Evolutionary conservation across 1,140 invertebrate species (phyloP), one percentile per base, ranked within the genome.

Genomic region (Oryctes rhinoceros): DNA sequence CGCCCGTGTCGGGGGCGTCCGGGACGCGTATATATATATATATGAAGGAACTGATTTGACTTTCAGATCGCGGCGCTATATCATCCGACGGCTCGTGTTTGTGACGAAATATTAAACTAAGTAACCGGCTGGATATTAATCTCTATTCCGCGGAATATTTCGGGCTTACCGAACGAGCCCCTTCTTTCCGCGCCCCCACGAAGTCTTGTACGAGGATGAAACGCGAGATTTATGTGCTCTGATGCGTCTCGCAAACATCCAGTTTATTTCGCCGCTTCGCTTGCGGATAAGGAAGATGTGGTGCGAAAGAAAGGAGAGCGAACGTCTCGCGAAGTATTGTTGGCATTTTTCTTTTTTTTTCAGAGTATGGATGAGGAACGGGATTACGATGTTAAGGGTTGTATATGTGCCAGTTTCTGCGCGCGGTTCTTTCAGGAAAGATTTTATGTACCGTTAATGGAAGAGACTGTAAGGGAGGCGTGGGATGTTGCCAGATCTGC

Each of bases 91-190:
- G n/a, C 13, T 24, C 20, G 30, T 67, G 65, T 67, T 67, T 67
- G 65, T 67, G 65, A 67, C 65, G 65, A 67, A 67, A 67, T 67
- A 67, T 67, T 67, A 67, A 67, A 67, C 65, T 67, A 24, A 67
- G 65, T 67, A 67, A 67, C 65, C 30, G 65, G 10, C 18, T 67
- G 65, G 65, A 67, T 67, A 67, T 67, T 67, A 67, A 67, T 67
- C 65, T 67, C 65, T 67, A 67, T 35, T 24, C 65, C 65, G 65
- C 30, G 65, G 65, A 35, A 18, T 67, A 67, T 67, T 67, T 67
- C 30, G 65, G 6, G 65, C 18, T 15, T 53, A 18, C 49, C 9
- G 49, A 53, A 18, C 13, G 11, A 53, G 4, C 13, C 49, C 13
- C 49, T 4, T 13, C 49, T 53, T 53, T 4, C 49, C 13, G n/a